A percentile compares a stretch with the other conserved stretches of the same genome.
These are phyloP conservation scores for Anoncus sp. DNA, from an alignment of 2,888 invertebrate species.

Conservation along the genomic window DNA sequence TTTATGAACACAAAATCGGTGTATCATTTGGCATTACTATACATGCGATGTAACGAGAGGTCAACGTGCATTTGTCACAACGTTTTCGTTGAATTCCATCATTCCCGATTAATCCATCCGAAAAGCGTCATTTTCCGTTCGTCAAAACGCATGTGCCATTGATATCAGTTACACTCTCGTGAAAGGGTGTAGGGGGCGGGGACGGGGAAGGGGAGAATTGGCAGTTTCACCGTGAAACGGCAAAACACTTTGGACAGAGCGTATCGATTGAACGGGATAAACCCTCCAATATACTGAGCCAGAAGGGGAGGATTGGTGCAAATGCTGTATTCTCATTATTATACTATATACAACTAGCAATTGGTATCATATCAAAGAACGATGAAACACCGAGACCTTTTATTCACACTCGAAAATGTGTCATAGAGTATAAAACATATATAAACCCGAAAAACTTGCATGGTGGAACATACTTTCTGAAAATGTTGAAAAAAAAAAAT, in stretches of 20 bases:
- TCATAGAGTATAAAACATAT: constrained; percentile 6
- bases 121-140: constrained; percentile 38
- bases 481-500: constrained; percentile 1
- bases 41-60: constrained; percentile 31
- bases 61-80: constrained; percentile 27
- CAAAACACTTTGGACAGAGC: constrained; percentile 36
- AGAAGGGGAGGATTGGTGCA: not conserved
- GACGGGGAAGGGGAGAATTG: constrained; percentile 18
- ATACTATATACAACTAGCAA: constrained; percentile 16
- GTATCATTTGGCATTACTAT: constrained; percentile 31
- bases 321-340: constrained; percentile 13
- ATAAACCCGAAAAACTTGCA: constrained; percentile 9
- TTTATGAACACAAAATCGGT: constrained; percentile 33
- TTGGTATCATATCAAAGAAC: constrained; percentile 14
- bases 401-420: constrained; percentile 40
- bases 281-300: not conserved
- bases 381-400: constrained; percentile 29
- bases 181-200: constrained; percentile 24
- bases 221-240: constrained; percentile 28
- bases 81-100: constrained; percentile 31
- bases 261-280: constrained; percentile 43
- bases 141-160: constrained; percentile 40
- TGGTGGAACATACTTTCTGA: not conserved
- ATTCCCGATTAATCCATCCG: constrained; percentile 27
- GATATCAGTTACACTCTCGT: constrained; percentile 36